Evolutionary conservation across 2,113 vertebrate species (phyloP), one percentile per base, ranked within the genome.

Genomic region (Myotis yumanensis): DNA sequence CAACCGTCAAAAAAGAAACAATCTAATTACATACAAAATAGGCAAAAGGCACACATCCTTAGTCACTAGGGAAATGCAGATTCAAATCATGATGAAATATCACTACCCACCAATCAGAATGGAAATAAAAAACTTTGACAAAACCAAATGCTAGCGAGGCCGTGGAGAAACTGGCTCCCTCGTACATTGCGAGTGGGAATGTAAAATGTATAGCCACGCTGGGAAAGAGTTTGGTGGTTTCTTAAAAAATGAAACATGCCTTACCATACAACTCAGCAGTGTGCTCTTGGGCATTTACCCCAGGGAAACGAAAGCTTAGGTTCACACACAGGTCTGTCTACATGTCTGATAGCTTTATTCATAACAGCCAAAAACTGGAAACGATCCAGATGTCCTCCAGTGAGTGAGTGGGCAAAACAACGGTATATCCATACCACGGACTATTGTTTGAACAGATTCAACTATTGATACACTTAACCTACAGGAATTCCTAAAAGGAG

Each of bases 41-140:
- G 57, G 46, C 23, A 46, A 80, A 93, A 76, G 30, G 32, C 16
- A 81, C 23, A 59, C 48, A 37, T 66, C 37, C 52, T 66, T 18
- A 91, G 86, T 76, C n/a, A 85, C 25, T 8, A 80, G 30, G 17
- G 23, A 95, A 66, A 64, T 5, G 2, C 3, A 62, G 52, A 76
- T 28, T 66, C 79, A 91, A 96, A 84, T 30, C 18, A 86, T n/a
- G 91, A 66, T 37, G 48, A 89, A 88, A 48, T 51, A 90, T 86
- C 35, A 87, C 69, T 83, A 76, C 1, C 62, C 10, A 76, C 22
- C 46, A 68, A 40, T 66, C 22, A 90, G 20, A 77, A 66, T 51
- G 17, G 37, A 82, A 75, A 81, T 69, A 62, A 92, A 93, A 79
- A 80, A n/a, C 0, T 46, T 11, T 76, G 28, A 89, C 48, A 73